Conservation (phyloP, 2,888 invertebrate genomes). For the Caenorhabditis plicata region DNA sequence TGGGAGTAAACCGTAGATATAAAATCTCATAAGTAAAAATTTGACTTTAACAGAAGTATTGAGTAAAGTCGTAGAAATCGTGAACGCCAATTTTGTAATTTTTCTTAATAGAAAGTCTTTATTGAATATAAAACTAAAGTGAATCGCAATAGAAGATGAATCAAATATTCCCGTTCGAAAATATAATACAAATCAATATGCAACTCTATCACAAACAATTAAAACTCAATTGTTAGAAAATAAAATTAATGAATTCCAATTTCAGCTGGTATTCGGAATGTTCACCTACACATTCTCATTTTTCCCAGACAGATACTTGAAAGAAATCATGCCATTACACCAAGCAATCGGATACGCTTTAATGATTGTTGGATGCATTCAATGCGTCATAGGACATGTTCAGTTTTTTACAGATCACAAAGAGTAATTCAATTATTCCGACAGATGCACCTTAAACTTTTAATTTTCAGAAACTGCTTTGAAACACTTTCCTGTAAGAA, state of each 20-base stretch:
- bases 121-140: too few species aligned
- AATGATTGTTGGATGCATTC: slow-evolving; percentile 26
- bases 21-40: too few species aligned
- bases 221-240: not conserved
- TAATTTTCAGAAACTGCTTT: slow-evolving; percentile 34
- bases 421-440: not conserved
- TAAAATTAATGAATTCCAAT: too few species aligned
- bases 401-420: not conserved
- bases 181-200: not conserved
- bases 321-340: slow-evolving; percentile 46
- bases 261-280: slow-evolving; percentile 51
- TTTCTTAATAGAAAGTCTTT: too few species aligned
- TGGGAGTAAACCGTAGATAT: too few species aligned
- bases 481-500: slow-evolving; percentile 35
- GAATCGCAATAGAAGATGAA: too few species aligned
- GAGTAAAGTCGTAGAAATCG: too few species aligned
- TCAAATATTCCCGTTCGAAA: too few species aligned
- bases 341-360: slow-evolving; percentile 35
- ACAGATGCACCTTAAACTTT: not conserved
- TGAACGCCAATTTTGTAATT: too few species aligned
- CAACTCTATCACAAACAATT: not conserved
- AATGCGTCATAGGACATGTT: slow-evolving; percentile 33
- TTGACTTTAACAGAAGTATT: too few species aligned
- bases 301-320: slow-evolving; percentile 27
- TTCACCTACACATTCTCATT: slow-evolving; percentile 44